These are phyloP conservation scores for Phyllostomus discolor DNA, from an alignment of 2,113 vertebrate species.

Conservation along the genomic window DNA sequence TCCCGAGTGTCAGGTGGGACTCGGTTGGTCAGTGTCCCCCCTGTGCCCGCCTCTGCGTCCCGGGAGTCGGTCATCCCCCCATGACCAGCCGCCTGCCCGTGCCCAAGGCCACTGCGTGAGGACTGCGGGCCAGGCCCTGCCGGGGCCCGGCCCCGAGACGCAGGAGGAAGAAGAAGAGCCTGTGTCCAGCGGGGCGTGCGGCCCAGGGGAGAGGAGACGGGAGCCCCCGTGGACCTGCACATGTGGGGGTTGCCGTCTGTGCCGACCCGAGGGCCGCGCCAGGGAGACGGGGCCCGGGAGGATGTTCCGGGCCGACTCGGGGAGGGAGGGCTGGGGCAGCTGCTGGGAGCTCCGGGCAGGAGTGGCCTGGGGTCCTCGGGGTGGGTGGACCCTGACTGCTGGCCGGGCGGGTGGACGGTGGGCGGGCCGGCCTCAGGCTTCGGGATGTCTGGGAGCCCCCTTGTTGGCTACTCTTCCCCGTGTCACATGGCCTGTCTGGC, in stretches of 20 bases:
- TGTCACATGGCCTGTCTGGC: neutral
- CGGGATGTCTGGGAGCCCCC: neutral
- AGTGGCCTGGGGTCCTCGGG: neutral
- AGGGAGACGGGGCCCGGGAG: accelerated
- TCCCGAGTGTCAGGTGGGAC: accelerated
- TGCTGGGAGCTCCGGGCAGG: accelerated
- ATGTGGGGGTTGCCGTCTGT: accelerated
- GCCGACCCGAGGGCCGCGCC: accelerated
- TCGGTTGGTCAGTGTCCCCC: accelerated
- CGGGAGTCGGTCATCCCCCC: accelerated
- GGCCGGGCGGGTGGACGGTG: no score
- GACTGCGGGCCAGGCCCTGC: accelerated
- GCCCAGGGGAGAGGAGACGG: neutral
- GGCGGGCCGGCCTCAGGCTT: accelerated
- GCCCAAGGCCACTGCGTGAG: accelerated
- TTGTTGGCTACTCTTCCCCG: accelerated
- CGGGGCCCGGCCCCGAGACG: accelerated
- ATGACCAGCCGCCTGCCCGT: accelerated
- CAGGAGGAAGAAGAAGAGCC: neutral
- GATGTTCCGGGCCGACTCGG: accelerated
- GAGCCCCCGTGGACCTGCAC: neutral
- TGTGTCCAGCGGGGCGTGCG: neutral
- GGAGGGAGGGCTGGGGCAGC: neutral
- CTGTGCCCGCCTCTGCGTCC: neutral
- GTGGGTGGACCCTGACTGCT: accelerated